A percentile compares a stretch with the other conserved stretches of the same genome.
These are phyloP conservation scores for Zoroaster sp. DNA, from an alignment of 53 echinoderm and acorn worm genomes.

Conservation along the genomic window DNA sequence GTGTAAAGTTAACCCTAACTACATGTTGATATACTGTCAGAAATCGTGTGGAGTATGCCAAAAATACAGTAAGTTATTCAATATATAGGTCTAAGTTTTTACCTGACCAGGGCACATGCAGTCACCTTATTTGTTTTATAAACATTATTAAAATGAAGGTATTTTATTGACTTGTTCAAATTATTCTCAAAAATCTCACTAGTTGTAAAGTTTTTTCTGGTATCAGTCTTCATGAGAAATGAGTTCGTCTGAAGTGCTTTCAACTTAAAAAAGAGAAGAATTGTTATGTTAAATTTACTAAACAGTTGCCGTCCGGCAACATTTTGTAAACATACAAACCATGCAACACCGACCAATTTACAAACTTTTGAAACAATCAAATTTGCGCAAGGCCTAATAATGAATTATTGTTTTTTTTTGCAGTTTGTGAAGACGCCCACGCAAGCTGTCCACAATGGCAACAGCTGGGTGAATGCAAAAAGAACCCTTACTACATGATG, in stretches of 20 bases:
- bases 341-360: too few relatives aligned
- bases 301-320: neutral
- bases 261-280: neutral
- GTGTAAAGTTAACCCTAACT: constrained; percentile 79
- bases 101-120: too few relatives aligned
- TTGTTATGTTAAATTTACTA: neutral
- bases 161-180: neutral
- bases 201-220: neutral
- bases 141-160: neutral
- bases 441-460: constrained; percentile 76
- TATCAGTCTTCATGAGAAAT: neutral
- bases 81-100: too few relatives aligned
- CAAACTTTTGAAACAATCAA: too few relatives aligned
- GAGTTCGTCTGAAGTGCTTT: too few relatives aligned
- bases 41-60: constrained; percentile 82
- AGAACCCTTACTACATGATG: constrained; percentile 92
- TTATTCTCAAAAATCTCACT: neutral
- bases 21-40: constrained; percentile 85
- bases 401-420: neutral
- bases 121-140: neutral
- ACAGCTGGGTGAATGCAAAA: constrained; percentile 73
- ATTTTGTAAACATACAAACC: too few relatives aligned
- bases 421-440: constrained; percentile 72
- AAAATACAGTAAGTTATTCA: constrained; percentile 64
- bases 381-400: too few relatives aligned